Evolutionary conservation across 2,888 invertebrate species (phyloP).

Genomic region (Sycophila texana): DNA sequence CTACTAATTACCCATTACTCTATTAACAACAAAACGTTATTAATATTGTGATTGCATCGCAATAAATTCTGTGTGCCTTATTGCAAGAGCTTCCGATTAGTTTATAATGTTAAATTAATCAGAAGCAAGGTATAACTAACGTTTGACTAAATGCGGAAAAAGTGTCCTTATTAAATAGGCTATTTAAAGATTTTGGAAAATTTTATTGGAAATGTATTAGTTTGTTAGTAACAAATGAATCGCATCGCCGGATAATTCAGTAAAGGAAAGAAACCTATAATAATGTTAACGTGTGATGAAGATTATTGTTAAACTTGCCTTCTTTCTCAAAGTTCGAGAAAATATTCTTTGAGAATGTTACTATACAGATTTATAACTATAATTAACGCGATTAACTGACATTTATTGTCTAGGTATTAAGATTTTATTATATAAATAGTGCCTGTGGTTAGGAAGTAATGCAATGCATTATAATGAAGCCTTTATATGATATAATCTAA

Average conservation of each 20-base stretch:
- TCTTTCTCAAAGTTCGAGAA: constrained; percentile 56
- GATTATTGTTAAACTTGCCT: constrained; percentile 63
- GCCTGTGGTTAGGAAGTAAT: constrained; percentile 36
- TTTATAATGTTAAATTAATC: constrained; percentile 51
- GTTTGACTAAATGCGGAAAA: constrained; percentile 25
- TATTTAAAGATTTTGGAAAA: constrained; percentile 39
- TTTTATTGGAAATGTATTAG: constrained; percentile 44
- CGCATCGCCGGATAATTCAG: constrained; percentile 20
- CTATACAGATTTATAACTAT: constrained; percentile 60
- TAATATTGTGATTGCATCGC: constrained; percentile 52
- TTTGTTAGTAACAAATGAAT: constrained; percentile 37
- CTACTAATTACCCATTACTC: constrained; percentile 26
- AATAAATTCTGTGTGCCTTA: constrained; percentile 61
- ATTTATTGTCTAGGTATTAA: constrained; percentile 66
- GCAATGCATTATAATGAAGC: constrained; percentile 24
- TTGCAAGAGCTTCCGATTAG: constrained; percentile 49
- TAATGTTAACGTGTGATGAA: constrained; percentile 55
- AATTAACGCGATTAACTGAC: constrained; percentile 66
- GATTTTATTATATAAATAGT: constrained; percentile 61
- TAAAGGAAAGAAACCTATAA: constrained; percentile 47
- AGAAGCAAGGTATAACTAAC: constrained; percentile 46
- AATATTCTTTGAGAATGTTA: constrained; percentile 60
- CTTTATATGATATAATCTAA: constrained; percentile 27
- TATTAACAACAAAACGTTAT: constrained; percentile 38
- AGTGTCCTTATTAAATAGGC: constrained; percentile 48